Evolutionary conservation across 2,113 vertebrate genomes (phyloP).

Genomic region (Ameiurus melas): DNA sequence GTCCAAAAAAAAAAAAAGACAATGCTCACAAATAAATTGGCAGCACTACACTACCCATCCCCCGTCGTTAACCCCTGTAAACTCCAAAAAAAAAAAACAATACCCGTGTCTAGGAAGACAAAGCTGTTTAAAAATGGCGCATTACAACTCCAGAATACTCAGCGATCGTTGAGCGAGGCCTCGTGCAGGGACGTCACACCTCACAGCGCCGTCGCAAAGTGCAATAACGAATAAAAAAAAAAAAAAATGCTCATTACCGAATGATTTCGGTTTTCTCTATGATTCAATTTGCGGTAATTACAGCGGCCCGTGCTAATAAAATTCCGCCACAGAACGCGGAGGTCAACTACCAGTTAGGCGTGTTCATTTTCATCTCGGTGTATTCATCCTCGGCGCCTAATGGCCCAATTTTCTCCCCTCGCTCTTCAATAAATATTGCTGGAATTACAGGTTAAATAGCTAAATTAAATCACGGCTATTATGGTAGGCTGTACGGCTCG

Average conservation of each 20-base stretch:
- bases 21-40: slow-evolving; percentile 61
- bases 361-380: slow-evolving; percentile 99
- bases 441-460: slow-evolving; percentile 99
- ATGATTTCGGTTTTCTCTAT: slow-evolving; percentile 91
- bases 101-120: slow-evolving; percentile 22
- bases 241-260: slow-evolving; percentile 90
- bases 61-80: no score
- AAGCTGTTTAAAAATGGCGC: slow-evolving; percentile 35
- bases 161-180: neutral
- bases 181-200: slow-evolving; percentile 40
- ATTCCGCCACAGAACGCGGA: slow-evolving; percentile 90
- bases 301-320: slow-evolving; percentile 91
- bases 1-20: slow-evolving; percentile 57
- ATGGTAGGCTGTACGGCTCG: slow-evolving; percentile 77
- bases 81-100: no score
- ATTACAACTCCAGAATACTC: neutral
- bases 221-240: slow-evolving; percentile 80
- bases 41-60: slow-evolving; percentile 38
- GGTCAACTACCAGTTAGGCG: slow-evolving; percentile 99
- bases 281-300: slow-evolving; percentile 97
- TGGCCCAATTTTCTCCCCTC: slow-evolving; percentile 96
- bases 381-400: slow-evolving; percentile 98
- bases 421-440: slow-evolving; percentile 99
- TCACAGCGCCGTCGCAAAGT: slow-evolving; percentile 63
- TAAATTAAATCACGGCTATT: slow-evolving; percentile 99